Evolutionary conservation across 2,888 invertebrate species (phyloP), one percentile per base, ranked within the genome.

Genomic region (Fragum sueziense): DNA sequence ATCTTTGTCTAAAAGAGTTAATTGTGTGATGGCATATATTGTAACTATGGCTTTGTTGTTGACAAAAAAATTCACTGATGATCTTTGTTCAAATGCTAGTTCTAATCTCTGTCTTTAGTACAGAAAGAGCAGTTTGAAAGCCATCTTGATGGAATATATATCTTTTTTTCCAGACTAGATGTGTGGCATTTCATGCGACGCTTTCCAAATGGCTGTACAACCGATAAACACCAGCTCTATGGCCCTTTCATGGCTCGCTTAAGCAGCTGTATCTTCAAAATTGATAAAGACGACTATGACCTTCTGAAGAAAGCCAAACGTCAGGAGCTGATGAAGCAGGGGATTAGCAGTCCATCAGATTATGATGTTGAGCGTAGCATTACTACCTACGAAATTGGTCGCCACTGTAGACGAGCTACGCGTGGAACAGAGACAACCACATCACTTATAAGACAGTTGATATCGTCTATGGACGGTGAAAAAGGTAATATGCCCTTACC

Each of bases 161-260:
- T n/a, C n/a, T n/a, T n/a, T 25, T n/a, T 65, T 17, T n/a, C 37
- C 37, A 37, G 83, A 33, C 76, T 86, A 20, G 86, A 85, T 71
- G 68, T 76, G 2, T 85, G 86, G 82, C 85, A 86, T 69, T 85
- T 85, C 68, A 86, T 85, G 78, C 67, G 84, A 20, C 37, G 84
- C 2, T 59, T 83, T 27, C 54, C 82, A 6, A 25, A 29, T 25
- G 76, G 80, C 4, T 78, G 78, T 33, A 75, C 80, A 47, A 80
- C 84, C 27, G 86, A 85, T 25, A 37, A 68, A 20, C 85, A 84
- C 52, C 82, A 59, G 20, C 73, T 82, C 7, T 85, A 80, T 41
- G 74, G 70, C 6, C 41, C 54, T 20, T 85, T 86, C 74, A 85
- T 85, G 86, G 54, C 47, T 2, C 62, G 71, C 4, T 76, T 86